These are phyloP conservation scores for Cheilinus undulatus DNA, from an alignment of 2,113 vertebrate genomes.

Conservation along the genomic window DNA sequence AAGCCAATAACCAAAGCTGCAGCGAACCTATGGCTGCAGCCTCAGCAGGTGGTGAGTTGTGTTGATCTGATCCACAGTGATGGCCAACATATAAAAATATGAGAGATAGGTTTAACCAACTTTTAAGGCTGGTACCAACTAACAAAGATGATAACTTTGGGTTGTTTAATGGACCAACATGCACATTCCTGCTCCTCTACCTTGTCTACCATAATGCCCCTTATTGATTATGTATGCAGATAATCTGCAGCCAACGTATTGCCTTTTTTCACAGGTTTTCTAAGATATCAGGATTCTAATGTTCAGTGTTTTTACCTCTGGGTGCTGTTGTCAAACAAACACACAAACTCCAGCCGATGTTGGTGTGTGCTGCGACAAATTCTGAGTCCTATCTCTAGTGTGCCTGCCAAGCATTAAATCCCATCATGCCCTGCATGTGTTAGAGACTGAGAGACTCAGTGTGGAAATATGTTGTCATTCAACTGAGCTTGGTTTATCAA, in stretches of 20 bases:
- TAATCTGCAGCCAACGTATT: not conserved
- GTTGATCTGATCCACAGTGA: too few relatives aligned
- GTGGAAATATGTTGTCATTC: slow-evolving; percentile 55
- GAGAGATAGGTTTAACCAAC: too few relatives aligned
- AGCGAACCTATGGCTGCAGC: too few relatives aligned
- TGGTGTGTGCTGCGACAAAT: slow-evolving; percentile 34
- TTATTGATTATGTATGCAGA: too few relatives aligned
- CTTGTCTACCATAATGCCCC: too few relatives aligned
- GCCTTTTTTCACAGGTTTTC: slow-evolving; percentile 15
- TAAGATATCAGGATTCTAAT: slow-evolving; percentile 24
- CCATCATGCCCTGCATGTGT: slow-evolving; percentile 56
- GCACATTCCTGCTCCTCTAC: too few relatives aligned
- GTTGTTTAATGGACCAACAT: too few relatives aligned
- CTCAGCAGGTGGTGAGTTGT: too few relatives aligned
- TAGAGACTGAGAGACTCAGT: slow-evolving; percentile 37
- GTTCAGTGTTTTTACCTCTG: slow-evolving; percentile 28
- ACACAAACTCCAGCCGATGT: slow-evolving; percentile 18
- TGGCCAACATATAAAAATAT: too few relatives aligned
- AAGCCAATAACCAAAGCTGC: too few relatives aligned
- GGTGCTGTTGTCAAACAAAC: slow-evolving; percentile 33
- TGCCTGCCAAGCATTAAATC: slow-evolving; percentile 62
- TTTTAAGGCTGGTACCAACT: too few relatives aligned
- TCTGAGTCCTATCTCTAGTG: slow-evolving; percentile 28
- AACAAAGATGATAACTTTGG: too few relatives aligned
- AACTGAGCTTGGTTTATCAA: slow-evolving; percentile 54